Base-by-base conservation (phyloP, 1,140 invertebrate genomes). In the Neodiprion fabricii region DNA sequence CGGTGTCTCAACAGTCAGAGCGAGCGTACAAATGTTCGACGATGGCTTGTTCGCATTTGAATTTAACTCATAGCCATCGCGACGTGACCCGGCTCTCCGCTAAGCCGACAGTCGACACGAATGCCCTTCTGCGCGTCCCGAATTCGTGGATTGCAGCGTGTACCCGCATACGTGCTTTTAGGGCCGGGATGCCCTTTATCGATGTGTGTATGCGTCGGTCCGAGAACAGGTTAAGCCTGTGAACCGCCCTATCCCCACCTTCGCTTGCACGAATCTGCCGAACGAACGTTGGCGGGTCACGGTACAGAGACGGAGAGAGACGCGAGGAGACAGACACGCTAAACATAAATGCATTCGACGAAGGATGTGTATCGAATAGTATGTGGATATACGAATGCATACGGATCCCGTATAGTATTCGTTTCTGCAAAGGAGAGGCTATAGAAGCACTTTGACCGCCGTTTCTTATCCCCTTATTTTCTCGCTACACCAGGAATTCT, bases 221-320 rank as follows among this genome's bases (percentile, higher is more conserved):
- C 53, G 8, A 61, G 53, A 61, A 61, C 53, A 61, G 53, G 53
- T 61, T 61, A 61, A 61, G 53, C 53, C 53, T 61, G 53, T 61
- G 28, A 61, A 17, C 53, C 53, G 53, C 53, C 53, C 9, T 61
- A 17, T 61, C 53, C 53, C n/a, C 53, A 12, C n/a, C 11, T 40
- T 17, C 53, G 14, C n/a, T 17, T 61, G 11, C n/a, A 61, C 53
- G 53, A 17, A 61, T 61, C 53, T 61, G 53, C 53, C 53, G 53
- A 61, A 61, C 9, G 53, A 17, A 17, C 53, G 11, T 61, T 61
- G n/a, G 53, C 53, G 53, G n/a, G 53, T 61, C 53, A 17, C 53
- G 53, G 53, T 40, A 61, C 53, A 9, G 4, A 61, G 53, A 61
- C n/a, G 53, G 53, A 61, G 11, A 17, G 28, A 40, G 28, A 40